phyloP scores from a whole-genome alignment of 2,888 invertebrate genomes.

The Dexiosoma caninum region DNA sequence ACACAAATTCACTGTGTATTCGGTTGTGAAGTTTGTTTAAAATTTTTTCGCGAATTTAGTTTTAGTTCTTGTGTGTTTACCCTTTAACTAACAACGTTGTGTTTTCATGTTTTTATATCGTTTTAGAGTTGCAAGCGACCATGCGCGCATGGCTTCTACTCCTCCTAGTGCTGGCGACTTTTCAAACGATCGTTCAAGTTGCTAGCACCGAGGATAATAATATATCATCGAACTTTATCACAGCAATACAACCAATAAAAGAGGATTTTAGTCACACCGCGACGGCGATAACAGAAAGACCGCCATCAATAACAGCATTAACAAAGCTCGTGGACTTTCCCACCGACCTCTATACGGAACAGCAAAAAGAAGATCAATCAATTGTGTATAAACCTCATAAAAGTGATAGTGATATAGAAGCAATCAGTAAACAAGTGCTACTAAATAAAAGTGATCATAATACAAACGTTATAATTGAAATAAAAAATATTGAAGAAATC shows the following conservation, averaged over 20 bases:
- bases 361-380: slow-evolving; percentile 21
- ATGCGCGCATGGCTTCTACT: slow-evolving; percentile 79
- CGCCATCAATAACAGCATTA: slow-evolving; percentile 53
- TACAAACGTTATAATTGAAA: slow-evolving; percentile 62
- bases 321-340: slow-evolving; percentile 61
- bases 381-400: slow-evolving; percentile 53
- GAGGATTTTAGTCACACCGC: slow-evolving; percentile 39
- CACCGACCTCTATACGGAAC: not conserved
- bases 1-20: not conserved
- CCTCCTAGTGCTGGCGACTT: slow-evolving; percentile 79
- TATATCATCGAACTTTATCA: slow-evolving; percentile 74
- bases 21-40: slow-evolving; percentile 37
- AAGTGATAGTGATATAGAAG: slow-evolving; percentile 62
- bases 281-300: slow-evolving; percentile 30
- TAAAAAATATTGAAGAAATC: slow-evolving; percentile 69
- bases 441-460: slow-evolving; percentile 15
- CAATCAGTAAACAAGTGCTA: slow-evolving; percentile 32
- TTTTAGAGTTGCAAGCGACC: slow-evolving; percentile 79
- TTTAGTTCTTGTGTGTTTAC: slow-evolving; percentile 67
- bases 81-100: slow-evolving; percentile 72
- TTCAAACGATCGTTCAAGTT: slow-evolving; percentile 78
- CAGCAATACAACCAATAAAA: slow-evolving; percentile 70
- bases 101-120: slow-evolving; percentile 73
- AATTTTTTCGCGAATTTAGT: slow-evolving; percentile 48
- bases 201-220: slow-evolving; percentile 78